Evolutionary conservation across 2,888 invertebrate genomes (phyloP).

Genomic region (Agrypnus murinus): DNA sequence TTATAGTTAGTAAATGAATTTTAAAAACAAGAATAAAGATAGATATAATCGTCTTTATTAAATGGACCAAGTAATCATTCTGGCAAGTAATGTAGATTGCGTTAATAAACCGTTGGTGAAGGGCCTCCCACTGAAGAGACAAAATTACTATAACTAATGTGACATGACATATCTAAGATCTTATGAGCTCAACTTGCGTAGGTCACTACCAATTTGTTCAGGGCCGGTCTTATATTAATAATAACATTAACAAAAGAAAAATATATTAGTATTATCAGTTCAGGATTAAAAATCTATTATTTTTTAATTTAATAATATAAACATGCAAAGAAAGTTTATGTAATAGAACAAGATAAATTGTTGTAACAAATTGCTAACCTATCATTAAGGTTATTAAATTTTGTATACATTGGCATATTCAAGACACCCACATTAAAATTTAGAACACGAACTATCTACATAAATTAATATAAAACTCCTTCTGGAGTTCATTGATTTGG

Average conservation of each 20-base stretch:
- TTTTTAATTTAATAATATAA: no score
- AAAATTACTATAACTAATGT: conserved; percentile 45
- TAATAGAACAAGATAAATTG: no score
- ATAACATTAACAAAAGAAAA: no score
- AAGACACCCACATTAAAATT: conserved; percentile 22
- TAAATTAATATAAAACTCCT: conserved; percentile 6
- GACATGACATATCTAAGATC: conserved; percentile 38
- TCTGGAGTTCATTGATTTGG: no score
- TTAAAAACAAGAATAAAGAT: not conserved
- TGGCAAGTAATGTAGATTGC: conserved; percentile 43
- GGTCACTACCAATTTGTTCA: conserved; percentile 34
- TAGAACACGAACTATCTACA: conserved; percentile 11
- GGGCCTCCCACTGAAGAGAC: conserved; percentile 46
- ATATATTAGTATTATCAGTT: no score
- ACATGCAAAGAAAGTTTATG: conserved; percentile 2
- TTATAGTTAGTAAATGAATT: no score
- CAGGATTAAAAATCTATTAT: no score
- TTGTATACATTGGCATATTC: conserved; percentile 34
- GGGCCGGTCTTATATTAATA: conserved; percentile 21
- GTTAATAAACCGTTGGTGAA: conserved; percentile 46
- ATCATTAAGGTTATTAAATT: conserved; percentile 35
- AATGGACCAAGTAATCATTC: conserved; percentile 27
- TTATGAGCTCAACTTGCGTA: conserved; percentile 32
- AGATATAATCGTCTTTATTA: conserved; percentile 10
- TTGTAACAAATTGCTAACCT: conserved; percentile 1